These are phyloP conservation scores for Pristionchus japonicus DNA, from an alignment of 2,888 invertebrate genomes.

Conservation along the genomic window DNA sequence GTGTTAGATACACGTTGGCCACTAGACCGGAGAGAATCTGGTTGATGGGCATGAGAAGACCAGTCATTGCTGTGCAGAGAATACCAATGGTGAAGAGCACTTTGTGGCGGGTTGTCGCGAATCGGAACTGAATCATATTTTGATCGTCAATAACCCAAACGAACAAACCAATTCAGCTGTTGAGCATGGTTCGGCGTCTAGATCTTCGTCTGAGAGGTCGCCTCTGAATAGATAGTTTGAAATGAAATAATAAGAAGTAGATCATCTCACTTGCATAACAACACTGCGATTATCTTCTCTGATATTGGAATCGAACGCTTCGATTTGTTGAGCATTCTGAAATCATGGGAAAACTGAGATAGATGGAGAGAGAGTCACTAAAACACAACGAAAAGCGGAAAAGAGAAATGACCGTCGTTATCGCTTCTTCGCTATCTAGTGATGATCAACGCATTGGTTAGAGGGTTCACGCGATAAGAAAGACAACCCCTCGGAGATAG, in stretches of 20 bases:
- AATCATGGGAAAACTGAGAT: not conserved
- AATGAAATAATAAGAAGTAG: not conserved
- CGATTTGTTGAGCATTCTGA: slow-evolving; percentile 1
- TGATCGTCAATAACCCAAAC: not conserved
- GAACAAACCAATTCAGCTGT: slow-evolving; percentile 1
- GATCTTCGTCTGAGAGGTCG: not conserved
- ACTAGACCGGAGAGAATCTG: not conserved
- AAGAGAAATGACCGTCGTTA: not conserved
- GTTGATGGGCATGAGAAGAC: slow-evolving; percentile 21
- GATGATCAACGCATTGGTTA: not conserved
- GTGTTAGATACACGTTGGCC: slow-evolving; percentile 16
- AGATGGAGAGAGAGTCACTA: not conserved
- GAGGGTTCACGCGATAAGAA: slow-evolving; percentile 10
- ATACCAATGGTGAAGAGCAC: not conserved
- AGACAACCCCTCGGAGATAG: not conserved
- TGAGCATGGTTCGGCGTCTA: not conserved
- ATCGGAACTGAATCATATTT: slow-evolving; percentile 5
- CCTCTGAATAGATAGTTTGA: not conserved
- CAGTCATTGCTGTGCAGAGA: not conserved
- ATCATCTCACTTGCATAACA: slow-evolving; percentile 3
- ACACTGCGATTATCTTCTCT: not conserved
- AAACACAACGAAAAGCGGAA: not conserved
- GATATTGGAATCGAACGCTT: not conserved
- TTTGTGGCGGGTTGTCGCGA: not conserved
- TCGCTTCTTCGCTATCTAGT: not conserved